Base-by-base conservation (phyloP, 2,113 vertebrate genomes). In the Hemiscyllium ocellatum region DNA sequence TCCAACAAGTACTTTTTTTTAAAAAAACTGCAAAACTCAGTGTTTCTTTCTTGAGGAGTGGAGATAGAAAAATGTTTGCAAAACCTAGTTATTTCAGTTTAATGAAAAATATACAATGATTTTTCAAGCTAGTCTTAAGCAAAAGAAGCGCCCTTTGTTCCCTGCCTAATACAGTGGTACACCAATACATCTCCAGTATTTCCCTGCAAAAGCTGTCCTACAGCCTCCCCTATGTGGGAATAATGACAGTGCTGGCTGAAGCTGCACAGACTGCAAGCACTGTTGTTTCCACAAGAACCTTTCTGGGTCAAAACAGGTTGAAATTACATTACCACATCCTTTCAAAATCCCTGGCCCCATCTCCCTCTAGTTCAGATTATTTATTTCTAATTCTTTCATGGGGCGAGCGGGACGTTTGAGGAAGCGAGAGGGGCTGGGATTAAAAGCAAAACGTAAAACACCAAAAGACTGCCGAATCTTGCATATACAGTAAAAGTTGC, bases 141-240 rank as follows among this genome's bases (percentile, higher is more conserved):
- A 93, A 65, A 93, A 93, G 56, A 66, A 37, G 33, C 65, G 87
- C 10, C 66, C 61, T 93, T 93, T 93, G 89, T 93, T 93, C 61
- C 37, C n/a, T 93, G 89, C n/a, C 89, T 66, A 93, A 93, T 37
- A 37, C 52, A 56, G 52, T 91, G 50, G 87, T 91, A 19, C 52
- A 29, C 87, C n/a, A 91, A 91, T 91, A 91, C n/a, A 91, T 37
- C 61, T 93, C 89, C 33, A 65, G 33, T 20, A 66, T n/a, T 93
- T 93, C 89, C 61, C 89, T n/a, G 89, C 89, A 93, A 93, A 93
- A 93, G 61, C 89, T 37, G 89, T 93, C 89, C 89, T 93, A 42
- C 61, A 93, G 89, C 89, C 89, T 93, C 89, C 89, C 89, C 89
- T 93, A 93, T 93, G 89, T 93, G 89, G 89, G 89, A 93, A 93